Evolutionary conservation across 2,797 vertebrate genomes (phyloP).

Genomic region (Perodicticus potto): DNA sequence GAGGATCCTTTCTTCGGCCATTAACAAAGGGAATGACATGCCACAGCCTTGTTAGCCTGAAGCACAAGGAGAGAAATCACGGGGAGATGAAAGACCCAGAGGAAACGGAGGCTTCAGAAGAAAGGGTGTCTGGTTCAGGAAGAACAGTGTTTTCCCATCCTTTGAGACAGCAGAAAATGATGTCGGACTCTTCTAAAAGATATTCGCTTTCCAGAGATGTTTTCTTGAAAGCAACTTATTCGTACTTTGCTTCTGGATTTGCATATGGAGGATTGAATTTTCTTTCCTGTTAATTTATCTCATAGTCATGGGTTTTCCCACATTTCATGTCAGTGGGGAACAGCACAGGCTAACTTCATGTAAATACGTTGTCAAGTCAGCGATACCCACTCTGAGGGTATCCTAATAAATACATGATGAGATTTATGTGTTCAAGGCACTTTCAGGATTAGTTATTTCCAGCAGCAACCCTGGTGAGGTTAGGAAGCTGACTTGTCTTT

Average conservation of each 20-base stretch:
- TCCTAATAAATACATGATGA: conserved; percentile 65
- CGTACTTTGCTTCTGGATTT: neutral
- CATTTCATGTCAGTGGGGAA: neutral
- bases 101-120: conserved; percentile 29
- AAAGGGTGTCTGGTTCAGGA: conserved; percentile 62
- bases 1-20: conserved; percentile 86
- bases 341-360: neutral
- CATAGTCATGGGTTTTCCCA: neutral
- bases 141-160: conserved; percentile 46
- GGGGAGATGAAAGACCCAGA: conserved; percentile 67
- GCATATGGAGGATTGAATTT: neutral
- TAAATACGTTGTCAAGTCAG: conserved; percentile 30
- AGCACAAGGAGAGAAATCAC: conserved; percentile 84
- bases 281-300: conserved; percentile 5
- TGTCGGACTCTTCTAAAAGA: conserved; percentile 43
- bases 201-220: neutral
- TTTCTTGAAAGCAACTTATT: conserved; percentile 50
- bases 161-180: conserved; percentile 61
- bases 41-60: conserved; percentile 88
- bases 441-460: neutral
- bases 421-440: conserved; percentile 66
- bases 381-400: neutral
- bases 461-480: neutral
- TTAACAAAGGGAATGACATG: conserved; percentile 86
- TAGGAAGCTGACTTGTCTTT: neutral